Conservation (phyloP, 2,888 invertebrate species). For the Agyllia agylla region DNA sequence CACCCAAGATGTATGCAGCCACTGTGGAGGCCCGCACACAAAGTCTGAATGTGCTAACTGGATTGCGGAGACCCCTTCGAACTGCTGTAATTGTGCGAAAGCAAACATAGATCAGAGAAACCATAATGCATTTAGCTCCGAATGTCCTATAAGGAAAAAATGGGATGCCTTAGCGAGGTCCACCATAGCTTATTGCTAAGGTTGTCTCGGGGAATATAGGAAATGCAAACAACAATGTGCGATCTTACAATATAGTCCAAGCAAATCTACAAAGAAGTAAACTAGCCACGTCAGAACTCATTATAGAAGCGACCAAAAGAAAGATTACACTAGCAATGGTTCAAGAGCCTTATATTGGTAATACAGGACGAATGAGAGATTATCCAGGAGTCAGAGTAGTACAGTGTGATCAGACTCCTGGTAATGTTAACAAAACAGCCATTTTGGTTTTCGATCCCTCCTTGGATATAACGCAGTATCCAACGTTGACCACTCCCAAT, state of each 20-base stretch:
- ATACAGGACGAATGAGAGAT: neutral
- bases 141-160: neutral
- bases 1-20: neutral
- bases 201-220: neutral
- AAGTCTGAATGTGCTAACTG: neutral
- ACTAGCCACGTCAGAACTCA: conserved; percentile 46
- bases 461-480: neutral
- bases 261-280: neutral
- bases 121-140: neutral
- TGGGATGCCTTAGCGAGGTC: neutral
- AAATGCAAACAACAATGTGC: neutral
- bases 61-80: neutral
- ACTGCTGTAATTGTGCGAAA: neutral
- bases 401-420: conserved; percentile 41
- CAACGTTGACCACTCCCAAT: neutral
- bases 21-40: neutral
- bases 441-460: neutral
- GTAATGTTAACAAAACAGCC: neutral
- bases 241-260: neutral
- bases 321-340: neutral
- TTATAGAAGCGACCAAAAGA: neutral
- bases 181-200: neutral
- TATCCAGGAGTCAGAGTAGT: conserved; percentile 10
- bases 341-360: conserved; percentile 43
- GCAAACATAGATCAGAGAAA: neutral